phyloP scores from a whole-genome alignment of 2,113 vertebrate species.

The Diadophis punctatus region DNA sequence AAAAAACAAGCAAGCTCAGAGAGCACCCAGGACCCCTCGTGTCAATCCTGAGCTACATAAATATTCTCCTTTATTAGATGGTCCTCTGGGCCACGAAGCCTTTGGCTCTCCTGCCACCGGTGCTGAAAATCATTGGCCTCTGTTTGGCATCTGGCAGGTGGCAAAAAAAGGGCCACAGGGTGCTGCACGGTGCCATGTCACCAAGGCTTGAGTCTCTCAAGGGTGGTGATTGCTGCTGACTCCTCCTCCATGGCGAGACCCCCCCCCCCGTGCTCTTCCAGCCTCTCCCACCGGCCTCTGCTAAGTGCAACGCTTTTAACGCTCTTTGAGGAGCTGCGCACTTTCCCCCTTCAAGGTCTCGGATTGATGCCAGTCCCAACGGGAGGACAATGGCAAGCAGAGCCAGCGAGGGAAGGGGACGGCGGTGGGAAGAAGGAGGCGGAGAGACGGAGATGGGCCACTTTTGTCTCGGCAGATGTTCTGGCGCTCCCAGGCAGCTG shows the following conservation, averaged over 20 bases:
- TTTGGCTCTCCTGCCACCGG: not conserved
- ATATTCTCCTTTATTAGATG: too few relatives aligned
- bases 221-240: too few relatives aligned
- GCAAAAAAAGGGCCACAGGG: not conserved
- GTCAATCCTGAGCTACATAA: too few relatives aligned
- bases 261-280: not conserved
- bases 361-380: not conserved
- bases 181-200: fast-evolving
- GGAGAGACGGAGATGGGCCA: not conserved
- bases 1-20: too few relatives aligned
- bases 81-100: not conserved
- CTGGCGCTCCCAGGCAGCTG: not conserved
- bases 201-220: not conserved
- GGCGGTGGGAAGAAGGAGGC: too few relatives aligned
- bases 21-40: too few relatives aligned
- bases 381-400: not conserved
- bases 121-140: not conserved
- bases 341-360: not conserved
- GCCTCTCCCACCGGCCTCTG: not conserved
- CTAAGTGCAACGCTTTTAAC: not conserved
- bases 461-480: not conserved
- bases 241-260: too few relatives aligned
- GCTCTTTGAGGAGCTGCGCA: not conserved
- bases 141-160: not conserved
- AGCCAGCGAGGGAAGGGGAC: not conserved